Conservation (phyloP, 2,113 vertebrate genomes). For the Vulpes ferrilata region DNA sequence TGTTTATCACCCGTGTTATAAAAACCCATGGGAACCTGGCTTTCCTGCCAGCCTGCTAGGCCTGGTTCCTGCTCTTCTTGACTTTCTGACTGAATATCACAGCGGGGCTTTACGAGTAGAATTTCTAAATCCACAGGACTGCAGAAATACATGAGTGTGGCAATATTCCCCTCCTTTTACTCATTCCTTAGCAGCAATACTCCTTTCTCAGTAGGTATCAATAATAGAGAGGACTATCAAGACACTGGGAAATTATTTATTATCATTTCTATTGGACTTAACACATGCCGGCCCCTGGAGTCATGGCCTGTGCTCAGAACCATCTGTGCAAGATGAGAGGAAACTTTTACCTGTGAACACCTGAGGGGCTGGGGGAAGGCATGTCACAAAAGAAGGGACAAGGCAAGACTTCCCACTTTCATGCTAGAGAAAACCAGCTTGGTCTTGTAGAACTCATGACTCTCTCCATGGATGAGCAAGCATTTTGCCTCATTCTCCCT, state of each 20-base stretch:
- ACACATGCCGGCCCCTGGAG: neutral
- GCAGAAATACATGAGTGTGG: neutral
- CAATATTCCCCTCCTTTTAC: neutral
- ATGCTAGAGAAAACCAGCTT: neutral
- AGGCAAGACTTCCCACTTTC: neutral
- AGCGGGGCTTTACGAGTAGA: neutral
- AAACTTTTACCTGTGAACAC: neutral
- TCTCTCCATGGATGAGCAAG: accelerated
- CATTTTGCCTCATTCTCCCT: neutral
- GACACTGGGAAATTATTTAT: neutral
- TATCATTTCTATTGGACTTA: neutral
- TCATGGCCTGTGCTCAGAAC: neutral
- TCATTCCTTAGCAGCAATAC: neutral
- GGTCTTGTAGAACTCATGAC: neutral
- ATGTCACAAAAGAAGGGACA: neutral
- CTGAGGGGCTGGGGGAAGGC: neutral
- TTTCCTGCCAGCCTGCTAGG: conserved; percentile 1
- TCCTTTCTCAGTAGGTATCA: neutral
- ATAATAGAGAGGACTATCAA: too few relatives aligned
- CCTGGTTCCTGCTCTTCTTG: neutral
- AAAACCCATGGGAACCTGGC: conserved; percentile 42
- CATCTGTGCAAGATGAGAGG: neutral
- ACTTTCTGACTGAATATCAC: neutral
- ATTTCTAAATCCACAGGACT: neutral
- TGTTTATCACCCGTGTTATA: neutral